A percentile compares a stretch with the other conserved stretches of the same genome.
Evolutionary conservation across 2,113 vertebrate genomes (phyloP).

Genomic region (Crotophaga sulcirostris): DNA sequence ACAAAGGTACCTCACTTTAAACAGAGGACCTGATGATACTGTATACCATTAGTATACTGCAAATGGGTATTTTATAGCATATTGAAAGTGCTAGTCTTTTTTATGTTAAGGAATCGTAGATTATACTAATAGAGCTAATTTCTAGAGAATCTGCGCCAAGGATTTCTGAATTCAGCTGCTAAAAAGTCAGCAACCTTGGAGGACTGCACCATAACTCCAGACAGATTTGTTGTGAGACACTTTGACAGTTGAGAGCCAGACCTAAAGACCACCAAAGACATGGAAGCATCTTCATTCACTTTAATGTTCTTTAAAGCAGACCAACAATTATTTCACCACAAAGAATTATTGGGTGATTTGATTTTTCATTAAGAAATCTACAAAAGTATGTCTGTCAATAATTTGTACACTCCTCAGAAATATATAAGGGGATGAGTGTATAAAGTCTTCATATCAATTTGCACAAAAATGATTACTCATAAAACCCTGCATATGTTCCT

Average conservation of each 20-base stretch:
- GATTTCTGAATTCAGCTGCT: background rate
- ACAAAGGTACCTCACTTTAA: background rate
- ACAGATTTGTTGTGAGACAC: background rate
- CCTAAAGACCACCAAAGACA: background rate
- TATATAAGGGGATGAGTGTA: background rate
- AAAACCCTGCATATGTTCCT: background rate
- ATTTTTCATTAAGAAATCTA: background rate
- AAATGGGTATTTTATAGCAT: background rate
- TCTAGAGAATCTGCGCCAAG: background rate
- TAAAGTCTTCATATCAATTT: background rate
- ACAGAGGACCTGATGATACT: background rate
- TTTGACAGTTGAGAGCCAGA: background rate
- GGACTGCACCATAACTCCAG: background rate
- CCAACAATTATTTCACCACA: background rate
- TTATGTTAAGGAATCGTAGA: background rate
- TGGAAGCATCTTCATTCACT: background rate
- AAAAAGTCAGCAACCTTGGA: background rate
- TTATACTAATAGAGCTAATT: background rate
- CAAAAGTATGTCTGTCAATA: background rate
- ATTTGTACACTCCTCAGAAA: background rate
- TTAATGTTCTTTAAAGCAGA: background rate
- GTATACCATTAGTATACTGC: background rate
- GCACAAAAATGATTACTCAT: background rate
- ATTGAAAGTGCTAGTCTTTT: background rate
- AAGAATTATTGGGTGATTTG: background rate